Evolutionary conservation across 2,888 invertebrate genomes (phyloP).

Genomic region (Plutella xylostella): DNA sequence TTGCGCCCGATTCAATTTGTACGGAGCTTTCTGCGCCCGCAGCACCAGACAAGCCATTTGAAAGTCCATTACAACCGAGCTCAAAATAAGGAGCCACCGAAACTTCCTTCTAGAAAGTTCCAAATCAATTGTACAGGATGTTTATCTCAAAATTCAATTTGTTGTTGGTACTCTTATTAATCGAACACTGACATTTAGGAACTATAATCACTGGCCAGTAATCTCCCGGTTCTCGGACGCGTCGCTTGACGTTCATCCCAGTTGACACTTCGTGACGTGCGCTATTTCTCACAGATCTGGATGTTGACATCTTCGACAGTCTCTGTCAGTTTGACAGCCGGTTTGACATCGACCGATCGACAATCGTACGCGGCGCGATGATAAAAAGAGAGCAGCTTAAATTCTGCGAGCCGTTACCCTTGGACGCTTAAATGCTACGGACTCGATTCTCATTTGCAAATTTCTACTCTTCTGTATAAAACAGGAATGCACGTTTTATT

Average conservation of each 20-base stretch:
- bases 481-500: background rate
- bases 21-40: background rate
- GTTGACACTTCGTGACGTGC: background rate
- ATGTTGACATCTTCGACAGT: slow-evolving; percentile 30
- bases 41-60: background rate
- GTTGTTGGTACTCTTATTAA: slow-evolving; percentile 1
- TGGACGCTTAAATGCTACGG: slow-evolving; percentile 11
- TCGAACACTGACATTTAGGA: slow-evolving; percentile 6
- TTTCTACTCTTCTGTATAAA: background rate
- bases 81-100: background rate
- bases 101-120: slow-evolving; percentile 4
- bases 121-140: background rate
- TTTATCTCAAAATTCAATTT: slow-evolving; percentile 6
- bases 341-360: slow-evolving; percentile 26
- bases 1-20: background rate
- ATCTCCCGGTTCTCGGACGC: slow-evolving; percentile 1
- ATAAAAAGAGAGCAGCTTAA: slow-evolving; percentile 7
- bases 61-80: background rate
- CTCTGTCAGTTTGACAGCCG: slow-evolving; percentile 28
- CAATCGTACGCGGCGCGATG: background rate
- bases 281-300: slow-evolving; percentile 9
- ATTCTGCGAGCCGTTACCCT: slow-evolving; percentile 14
- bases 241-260: slow-evolving; percentile 6
- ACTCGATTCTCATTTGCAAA: background rate
- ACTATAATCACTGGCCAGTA: slow-evolving; percentile 2